These are phyloP conservation scores for Eufriesea mexicana DNA, from an alignment of 1,140 invertebrate species.

Conservation along the genomic window DNA sequence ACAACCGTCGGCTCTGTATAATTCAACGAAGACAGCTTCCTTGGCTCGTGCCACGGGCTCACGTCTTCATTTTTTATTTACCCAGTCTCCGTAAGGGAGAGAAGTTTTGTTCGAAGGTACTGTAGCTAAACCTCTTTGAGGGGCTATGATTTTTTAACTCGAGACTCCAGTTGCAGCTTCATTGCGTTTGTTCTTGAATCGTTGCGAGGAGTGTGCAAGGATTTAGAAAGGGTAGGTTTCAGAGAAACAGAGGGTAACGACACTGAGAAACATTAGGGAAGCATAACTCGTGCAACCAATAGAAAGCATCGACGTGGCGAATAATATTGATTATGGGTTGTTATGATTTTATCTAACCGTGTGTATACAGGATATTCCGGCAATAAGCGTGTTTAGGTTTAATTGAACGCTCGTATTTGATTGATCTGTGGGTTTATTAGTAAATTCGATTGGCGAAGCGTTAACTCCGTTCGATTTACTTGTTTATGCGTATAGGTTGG, in stretches of 20 bases:
- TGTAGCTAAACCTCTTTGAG: not conserved
- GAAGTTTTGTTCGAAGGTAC: not conserved
- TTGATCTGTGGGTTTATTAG: not conserved
- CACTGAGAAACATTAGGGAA: too few relatives aligned
- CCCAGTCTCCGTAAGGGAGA: too few relatives aligned
- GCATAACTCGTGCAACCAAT: too few relatives aligned
- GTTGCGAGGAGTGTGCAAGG: too few relatives aligned
- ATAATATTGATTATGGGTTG: too few relatives aligned
- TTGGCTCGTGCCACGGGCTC: not conserved
- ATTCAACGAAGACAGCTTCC: not conserved
- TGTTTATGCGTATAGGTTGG: not conserved
- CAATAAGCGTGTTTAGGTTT: too few relatives aligned
- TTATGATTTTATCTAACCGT: not conserved
- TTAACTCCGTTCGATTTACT: not conserved
- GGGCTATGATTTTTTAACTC: not conserved
- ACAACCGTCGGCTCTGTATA: not conserved
- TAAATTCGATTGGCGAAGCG: not conserved
- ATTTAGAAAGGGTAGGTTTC: too few relatives aligned
- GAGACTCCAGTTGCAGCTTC: too few relatives aligned
- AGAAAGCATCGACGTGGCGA: too few relatives aligned
- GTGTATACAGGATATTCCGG: too few relatives aligned
- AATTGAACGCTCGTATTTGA: not conserved
- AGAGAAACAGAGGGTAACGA: too few relatives aligned
- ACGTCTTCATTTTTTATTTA: constrained; percentile 9
- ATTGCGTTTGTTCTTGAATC: too few relatives aligned